phyloP scores from a whole-genome alignment of 2,888 invertebrate species.

The Leptura quadrifasciata region DNA sequence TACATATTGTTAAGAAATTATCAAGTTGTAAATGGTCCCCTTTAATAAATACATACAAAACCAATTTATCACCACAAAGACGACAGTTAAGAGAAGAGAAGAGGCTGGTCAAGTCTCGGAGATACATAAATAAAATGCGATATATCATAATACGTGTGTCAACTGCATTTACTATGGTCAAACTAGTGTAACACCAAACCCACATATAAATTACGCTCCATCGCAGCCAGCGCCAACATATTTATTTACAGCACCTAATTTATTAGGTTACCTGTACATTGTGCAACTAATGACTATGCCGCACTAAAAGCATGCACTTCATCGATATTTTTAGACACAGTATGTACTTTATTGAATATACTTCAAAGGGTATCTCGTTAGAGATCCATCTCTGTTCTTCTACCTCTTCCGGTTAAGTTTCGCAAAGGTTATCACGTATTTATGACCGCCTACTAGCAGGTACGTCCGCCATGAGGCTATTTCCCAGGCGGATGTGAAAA shows the following conservation, averaged over 20 bases:
- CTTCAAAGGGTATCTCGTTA: slow-evolving; percentile 14
- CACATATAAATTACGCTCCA: background rate
- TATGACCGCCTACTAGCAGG: background rate
- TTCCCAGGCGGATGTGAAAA: background rate
- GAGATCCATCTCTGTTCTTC: background rate
- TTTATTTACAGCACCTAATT: slow-evolving; percentile 1
- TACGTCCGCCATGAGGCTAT: background rate
- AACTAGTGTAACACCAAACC: background rate
- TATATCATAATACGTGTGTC: background rate
- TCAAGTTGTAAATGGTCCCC: too few relatives aligned
- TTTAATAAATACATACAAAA: too few relatives aligned
- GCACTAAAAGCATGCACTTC: slow-evolving; percentile 23
- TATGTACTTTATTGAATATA: background rate
- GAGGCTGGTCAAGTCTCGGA: background rate
- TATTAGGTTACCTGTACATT: background rate
- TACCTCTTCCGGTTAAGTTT: background rate
- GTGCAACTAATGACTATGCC: background rate
- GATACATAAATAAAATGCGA: background rate
- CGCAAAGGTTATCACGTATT: slow-evolving; percentile 21
- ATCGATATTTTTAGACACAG: background rate
- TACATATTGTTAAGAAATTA: too few relatives aligned
- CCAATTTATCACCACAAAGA: background rate
- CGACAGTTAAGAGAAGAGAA: background rate
- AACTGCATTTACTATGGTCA: background rate
- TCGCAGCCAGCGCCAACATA: background rate